Percentiles rank a stretch among this genome's conserved stretches.
Evolutionary conservation across 2,888 invertebrate species (phyloP).

Genomic region (Cheilosia vernalis): DNA sequence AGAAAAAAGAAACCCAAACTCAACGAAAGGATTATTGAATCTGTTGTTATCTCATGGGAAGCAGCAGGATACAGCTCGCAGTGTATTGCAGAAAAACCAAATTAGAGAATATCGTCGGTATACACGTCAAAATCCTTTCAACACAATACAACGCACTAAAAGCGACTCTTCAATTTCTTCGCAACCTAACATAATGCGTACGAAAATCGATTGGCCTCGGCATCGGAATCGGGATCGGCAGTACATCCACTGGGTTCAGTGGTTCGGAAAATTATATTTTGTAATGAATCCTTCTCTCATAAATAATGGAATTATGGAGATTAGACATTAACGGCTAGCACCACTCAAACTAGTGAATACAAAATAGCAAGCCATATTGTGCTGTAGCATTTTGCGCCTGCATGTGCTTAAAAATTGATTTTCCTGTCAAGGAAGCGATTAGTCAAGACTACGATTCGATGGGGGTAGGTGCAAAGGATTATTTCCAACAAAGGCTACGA

Average conservation of each 20-base stretch:
- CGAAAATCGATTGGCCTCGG: constrained; percentile 70
- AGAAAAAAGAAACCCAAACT: constrained; percentile 1
- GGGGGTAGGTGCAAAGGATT: too few species aligned
- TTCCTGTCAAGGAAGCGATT: constrained; percentile 24
- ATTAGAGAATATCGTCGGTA: constrained; percentile 54
- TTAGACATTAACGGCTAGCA: constrained; percentile 65
- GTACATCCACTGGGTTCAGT: constrained; percentile 79
- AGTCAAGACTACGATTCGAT: constrained; percentile 20
- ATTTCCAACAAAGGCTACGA: background rate
- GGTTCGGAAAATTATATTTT: constrained; percentile 83
- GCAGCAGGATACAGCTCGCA: constrained; percentile 57
- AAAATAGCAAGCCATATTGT: background rate
- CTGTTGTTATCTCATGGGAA: constrained; percentile 59
- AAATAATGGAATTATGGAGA: constrained; percentile 83
- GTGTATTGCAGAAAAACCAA: constrained; percentile 42
- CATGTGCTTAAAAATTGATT: constrained; percentile 6
- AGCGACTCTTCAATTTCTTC: constrained; percentile 16
- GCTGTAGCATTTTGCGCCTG: background rate
- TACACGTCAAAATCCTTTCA: constrained; percentile 59
- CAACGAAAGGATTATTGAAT: constrained; percentile 61
- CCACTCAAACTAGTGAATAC: constrained; percentile 54
- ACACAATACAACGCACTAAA: background rate
- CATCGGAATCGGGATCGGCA: constrained; percentile 46
- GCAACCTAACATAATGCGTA: constrained; percentile 50
- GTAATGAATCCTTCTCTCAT: constrained; percentile 78